These are phyloP conservation scores for Tapirus terrestris DNA, from an alignment of 2,113 vertebrate genomes.

Conservation along the genomic window DNA sequence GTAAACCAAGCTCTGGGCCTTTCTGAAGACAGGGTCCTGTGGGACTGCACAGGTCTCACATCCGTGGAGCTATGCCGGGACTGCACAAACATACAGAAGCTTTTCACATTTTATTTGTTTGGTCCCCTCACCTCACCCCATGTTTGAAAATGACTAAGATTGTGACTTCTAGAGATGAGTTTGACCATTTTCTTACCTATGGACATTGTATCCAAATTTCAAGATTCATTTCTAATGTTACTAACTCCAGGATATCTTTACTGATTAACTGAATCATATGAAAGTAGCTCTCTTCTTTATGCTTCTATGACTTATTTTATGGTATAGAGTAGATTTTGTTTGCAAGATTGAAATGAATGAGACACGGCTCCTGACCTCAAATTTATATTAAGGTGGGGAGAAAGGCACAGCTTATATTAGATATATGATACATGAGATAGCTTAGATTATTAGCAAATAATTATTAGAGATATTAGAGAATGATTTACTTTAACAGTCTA, in stretches of 20 bases:
- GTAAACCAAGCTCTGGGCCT: background rate
- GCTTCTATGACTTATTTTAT: background rate
- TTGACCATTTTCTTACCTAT: background rate
- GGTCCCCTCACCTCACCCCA: accelerated
- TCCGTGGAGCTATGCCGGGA: accelerated
- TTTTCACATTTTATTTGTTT: background rate
- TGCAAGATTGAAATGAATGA: background rate
- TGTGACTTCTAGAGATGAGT: background rate
- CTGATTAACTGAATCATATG: background rate
- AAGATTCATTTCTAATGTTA: background rate
- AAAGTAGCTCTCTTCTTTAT: background rate
- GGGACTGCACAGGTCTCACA: accelerated
- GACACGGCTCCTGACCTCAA: background rate
- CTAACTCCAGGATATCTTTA: background rate
- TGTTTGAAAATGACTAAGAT: background rate
- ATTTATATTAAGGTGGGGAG: background rate
- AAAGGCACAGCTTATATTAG: background rate
- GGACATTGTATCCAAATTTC: background rate
- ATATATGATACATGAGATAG: background rate
- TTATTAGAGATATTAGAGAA: background rate
- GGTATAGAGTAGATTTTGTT: background rate
- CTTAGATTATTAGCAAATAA: background rate
- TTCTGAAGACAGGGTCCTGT: background rate
- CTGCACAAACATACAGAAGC: background rate
- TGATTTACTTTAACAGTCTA: background rate